Evolutionary conservation across 2,888 invertebrate genomes (phyloP).

Genomic region (Caenorhabditis japonica): DNA sequence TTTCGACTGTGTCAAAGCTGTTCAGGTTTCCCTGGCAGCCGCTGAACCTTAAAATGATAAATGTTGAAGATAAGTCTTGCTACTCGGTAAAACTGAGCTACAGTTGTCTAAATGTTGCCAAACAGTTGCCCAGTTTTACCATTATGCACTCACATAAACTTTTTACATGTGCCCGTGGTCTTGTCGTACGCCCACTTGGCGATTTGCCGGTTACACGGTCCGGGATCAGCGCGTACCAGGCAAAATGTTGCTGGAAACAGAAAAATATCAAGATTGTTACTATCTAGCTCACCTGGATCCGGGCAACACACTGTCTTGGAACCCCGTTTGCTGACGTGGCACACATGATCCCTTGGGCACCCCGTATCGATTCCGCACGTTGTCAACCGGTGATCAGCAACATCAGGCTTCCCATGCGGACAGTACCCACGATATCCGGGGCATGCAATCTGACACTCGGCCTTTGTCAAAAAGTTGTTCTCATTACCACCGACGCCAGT

Average conservation of each 20-base stretch:
- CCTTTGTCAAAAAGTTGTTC: constrained; percentile 72
- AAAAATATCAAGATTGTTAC: background rate
- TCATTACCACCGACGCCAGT: constrained; percentile 72
- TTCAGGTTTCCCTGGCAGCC: constrained; percentile 75
- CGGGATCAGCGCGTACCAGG: constrained; percentile 66
- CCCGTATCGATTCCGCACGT: constrained; percentile 68
- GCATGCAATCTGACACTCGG: constrained; percentile 65
- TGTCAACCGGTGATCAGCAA: constrained; percentile 44
- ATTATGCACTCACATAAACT: constrained; percentile 63
- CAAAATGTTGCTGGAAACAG: constrained; percentile 68
- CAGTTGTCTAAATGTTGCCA: no score
- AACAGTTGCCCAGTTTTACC: background rate
- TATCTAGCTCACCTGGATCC: constrained; percentile 61
- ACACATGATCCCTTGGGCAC: constrained; percentile 69
- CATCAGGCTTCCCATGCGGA: constrained; percentile 72
- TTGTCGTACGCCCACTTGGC: constrained; percentile 68
- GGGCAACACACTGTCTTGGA: constrained; percentile 72
- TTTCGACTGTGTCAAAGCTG: constrained; percentile 69
- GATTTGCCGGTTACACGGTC: constrained; percentile 63
- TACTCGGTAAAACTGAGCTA: no score
- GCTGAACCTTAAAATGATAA: constrained; percentile 62
- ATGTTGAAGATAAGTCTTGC: no score
- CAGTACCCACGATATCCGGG: constrained; percentile 66
- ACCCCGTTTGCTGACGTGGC: constrained; percentile 69
- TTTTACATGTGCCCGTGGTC: constrained; percentile 60